Evolutionary conservation across 2,113 vertebrate genomes (phyloP).

Genomic region (Leptocoma aspasia): DNA sequence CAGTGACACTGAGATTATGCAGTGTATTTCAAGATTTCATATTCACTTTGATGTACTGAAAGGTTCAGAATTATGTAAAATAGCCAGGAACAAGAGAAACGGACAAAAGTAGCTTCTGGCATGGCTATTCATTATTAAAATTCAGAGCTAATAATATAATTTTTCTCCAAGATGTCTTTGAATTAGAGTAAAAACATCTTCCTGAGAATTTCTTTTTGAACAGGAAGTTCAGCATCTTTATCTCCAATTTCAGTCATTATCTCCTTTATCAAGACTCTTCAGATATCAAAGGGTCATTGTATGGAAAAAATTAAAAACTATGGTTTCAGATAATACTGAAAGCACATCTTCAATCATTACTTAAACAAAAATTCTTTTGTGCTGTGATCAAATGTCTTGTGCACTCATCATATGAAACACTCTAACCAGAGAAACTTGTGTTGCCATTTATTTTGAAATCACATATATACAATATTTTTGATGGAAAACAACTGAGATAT

Average conservation of each 20-base stretch:
- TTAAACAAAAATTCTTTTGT: constrained; percentile 6
- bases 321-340: neutral
- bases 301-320: neutral
- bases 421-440: neutral
- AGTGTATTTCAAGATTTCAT: neutral
- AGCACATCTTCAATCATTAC: neutral
- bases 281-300: neutral
- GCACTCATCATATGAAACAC: neutral
- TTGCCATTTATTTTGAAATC: neutral
- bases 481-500: neutral
- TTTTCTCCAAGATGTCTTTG: neutral
- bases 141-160: neutral
- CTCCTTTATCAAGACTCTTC: neutral
- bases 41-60: neutral
- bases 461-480: neutral
- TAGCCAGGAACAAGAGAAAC: neutral
- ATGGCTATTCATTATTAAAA: constrained; percentile 4
- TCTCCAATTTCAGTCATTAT: neutral
- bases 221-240: neutral
- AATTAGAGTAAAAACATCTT: neutral
- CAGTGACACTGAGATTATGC: neutral
- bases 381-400: neutral
- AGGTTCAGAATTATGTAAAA: neutral
- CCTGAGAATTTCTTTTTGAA: neutral
- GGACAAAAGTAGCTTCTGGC: neutral